Conservation (phyloP, 1,140 invertebrate species). For the Drosophila leontia region DNA sequence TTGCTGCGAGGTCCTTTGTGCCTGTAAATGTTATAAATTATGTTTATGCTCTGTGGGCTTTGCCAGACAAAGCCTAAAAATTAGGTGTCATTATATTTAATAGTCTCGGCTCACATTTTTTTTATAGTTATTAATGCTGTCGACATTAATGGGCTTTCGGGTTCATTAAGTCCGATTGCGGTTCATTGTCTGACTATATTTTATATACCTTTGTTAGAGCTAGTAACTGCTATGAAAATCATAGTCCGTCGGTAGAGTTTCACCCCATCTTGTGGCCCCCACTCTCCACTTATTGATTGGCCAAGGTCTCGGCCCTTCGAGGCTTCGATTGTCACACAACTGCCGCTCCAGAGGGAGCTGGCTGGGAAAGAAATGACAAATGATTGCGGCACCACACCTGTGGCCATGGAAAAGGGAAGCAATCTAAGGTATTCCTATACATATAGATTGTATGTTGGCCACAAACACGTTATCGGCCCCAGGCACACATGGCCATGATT, state of each 20-base stretch:
- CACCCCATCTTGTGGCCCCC: neutral
- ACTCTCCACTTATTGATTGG: slow-evolving; percentile 47
- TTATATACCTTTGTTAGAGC: slow-evolving; percentile 35
- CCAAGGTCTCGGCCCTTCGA: slow-evolving; percentile 15
- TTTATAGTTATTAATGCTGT: slow-evolving; percentile 53
- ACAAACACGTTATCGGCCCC: slow-evolving; percentile 25
- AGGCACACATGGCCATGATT: slow-evolving; percentile 20
- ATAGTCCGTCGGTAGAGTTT: slow-evolving; percentile 15
- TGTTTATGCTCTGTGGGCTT: slow-evolving; percentile 31
- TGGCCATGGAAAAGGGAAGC: slow-evolving; percentile 17
- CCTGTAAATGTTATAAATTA: slow-evolving; percentile 62
- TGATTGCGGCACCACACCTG: slow-evolving; percentile 35
- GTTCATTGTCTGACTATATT: slow-evolving; percentile 47
- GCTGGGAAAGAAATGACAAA: slow-evolving; percentile 22
- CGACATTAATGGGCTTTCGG: slow-evolving; percentile 38
- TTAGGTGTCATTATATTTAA: slow-evolving; percentile 68
- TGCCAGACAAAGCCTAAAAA: slow-evolving; percentile 43
- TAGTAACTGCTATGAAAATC: neutral
- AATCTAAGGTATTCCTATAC: slow-evolving; percentile 16
- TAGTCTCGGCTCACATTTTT: slow-evolving; percentile 58
- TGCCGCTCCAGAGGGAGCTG: slow-evolving; percentile 29
- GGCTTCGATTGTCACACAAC: slow-evolving; percentile 24
- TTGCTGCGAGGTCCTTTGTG: slow-evolving; percentile 20
- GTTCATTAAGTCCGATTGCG: slow-evolving; percentile 46
- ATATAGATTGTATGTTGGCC: slow-evolving; percentile 20